A percentile compares a stretch with the other conserved stretches of the same genome.
phyloP scores from a whole-genome alignment of 2,797 vertebrate genomes.

The Myotis myotis region DNA sequence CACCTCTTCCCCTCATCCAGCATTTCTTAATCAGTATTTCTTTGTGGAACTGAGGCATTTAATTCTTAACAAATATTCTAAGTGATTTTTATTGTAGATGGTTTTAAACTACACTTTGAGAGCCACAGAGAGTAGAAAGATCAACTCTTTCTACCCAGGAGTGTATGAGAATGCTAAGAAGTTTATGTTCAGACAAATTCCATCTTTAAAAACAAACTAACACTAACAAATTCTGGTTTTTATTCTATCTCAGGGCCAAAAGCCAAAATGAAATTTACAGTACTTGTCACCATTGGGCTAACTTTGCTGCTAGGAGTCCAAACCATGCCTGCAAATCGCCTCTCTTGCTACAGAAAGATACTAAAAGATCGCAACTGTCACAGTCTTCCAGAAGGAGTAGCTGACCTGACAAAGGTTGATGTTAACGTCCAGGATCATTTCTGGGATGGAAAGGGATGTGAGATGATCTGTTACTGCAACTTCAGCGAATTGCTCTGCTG shows the following conservation, averaged over 20 bases:
- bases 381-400: conserved; percentile 73
- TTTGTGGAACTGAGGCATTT: background rate
- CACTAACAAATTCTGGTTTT: background rate
- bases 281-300: conserved; percentile 74
- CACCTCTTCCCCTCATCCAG: background rate
- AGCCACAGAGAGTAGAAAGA: background rate
- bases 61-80: conserved; percentile 39
- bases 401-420: conserved; percentile 78
- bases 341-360: conserved; percentile 85
- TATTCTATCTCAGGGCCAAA: conserved; percentile 36
- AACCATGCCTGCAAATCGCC: conserved; percentile 72
- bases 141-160: background rate
- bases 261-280: conserved; percentile 66
- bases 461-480: conserved; percentile 89
- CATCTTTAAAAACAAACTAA: background rate
- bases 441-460: conserved; percentile 86
- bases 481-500: conserved; percentile 87
- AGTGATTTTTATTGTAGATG: background rate
- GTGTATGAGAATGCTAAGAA: background rate
- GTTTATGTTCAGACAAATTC: background rate
- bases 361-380: conserved; percentile 83
- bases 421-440: conserved; percentile 83
- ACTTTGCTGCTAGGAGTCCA: conserved; percentile 69
- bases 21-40: background rate
- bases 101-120: background rate